Conservation (phyloP, 2,888 invertebrate species). For the Latrodectus elegans region DNA sequence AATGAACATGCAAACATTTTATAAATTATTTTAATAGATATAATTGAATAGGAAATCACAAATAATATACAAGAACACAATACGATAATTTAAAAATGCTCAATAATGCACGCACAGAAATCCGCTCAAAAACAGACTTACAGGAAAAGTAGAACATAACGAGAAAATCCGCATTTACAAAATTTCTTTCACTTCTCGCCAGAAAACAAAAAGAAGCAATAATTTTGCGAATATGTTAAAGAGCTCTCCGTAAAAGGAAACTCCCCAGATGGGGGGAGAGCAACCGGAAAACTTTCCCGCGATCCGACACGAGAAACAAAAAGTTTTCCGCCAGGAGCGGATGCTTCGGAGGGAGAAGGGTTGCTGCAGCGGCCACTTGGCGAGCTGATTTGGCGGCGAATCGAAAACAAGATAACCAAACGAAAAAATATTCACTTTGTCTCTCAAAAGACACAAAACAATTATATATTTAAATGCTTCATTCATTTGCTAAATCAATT, state of each 20-base stretch:
- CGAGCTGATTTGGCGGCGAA: too few species aligned
- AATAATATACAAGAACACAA: too few species aligned
- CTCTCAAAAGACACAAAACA: too few species aligned
- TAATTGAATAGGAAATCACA: too few species aligned
- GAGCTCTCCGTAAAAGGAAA: not conserved
- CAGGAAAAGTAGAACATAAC: conserved; percentile 2
- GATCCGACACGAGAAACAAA: conserved; percentile 31
- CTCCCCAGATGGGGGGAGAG: not conserved
- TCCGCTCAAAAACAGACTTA: not conserved
- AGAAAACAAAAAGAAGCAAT: not conserved
- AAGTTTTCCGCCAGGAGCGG: conserved; percentile 38
- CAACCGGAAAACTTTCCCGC: not conserved
- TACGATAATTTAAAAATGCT: too few species aligned
- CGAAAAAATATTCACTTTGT: too few species aligned
- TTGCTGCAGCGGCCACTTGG: conserved; percentile 10
- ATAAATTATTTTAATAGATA: too few species aligned
- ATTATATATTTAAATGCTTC: too few species aligned
- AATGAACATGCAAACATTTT: too few species aligned
- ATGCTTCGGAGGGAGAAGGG: conserved; percentile 64
- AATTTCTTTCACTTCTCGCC: not conserved
- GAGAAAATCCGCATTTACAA: not conserved
- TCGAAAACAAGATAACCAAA: too few species aligned
- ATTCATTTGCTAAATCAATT: too few species aligned
- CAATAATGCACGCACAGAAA: too few species aligned
- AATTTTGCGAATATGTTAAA: not conserved